A percentile compares a stretch with the other conserved stretches of the same genome.
These are phyloP conservation scores for Lingula anatina DNA, from an alignment of 2,888 invertebrate genomes.

Conservation along the genomic window DNA sequence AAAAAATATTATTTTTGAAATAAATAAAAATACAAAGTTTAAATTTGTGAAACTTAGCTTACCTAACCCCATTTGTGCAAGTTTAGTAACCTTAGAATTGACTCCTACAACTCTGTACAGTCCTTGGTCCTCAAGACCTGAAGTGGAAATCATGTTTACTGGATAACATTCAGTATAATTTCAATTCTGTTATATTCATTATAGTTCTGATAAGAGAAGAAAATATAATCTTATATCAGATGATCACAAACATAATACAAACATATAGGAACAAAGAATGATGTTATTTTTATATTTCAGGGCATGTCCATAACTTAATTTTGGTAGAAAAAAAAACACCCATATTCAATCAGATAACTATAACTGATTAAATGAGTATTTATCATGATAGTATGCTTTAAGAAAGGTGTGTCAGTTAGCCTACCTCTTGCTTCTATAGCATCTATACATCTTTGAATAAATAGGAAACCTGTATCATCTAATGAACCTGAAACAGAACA, in stretches of 20 bases:
- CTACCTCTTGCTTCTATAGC: constrained; percentile 76
- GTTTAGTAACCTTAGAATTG: constrained; percentile 84
- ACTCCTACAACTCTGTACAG: constrained; percentile 92
- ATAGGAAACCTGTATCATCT: constrained; percentile 86
- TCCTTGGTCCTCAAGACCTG: constrained; percentile 89
- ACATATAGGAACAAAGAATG: no score
- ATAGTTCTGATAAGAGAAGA: constrained; percentile 1
- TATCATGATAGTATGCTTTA: no score
- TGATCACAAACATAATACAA: no score
- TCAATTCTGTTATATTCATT: neutral
- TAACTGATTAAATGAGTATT: no score
- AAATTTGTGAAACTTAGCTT: no score
- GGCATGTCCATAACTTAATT: no score
- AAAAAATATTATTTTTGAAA: no score
- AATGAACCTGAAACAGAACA: constrained; percentile 55
- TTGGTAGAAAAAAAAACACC: neutral
- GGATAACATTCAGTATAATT: constrained; percentile 2
- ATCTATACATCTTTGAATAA: constrained; percentile 79
- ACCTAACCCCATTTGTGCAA: constrained; percentile 70
- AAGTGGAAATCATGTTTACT: constrained; percentile 9
- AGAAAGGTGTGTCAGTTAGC: constrained; percentile 10
- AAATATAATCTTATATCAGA: neutral
- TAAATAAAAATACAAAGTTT: neutral
- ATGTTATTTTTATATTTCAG: no score
- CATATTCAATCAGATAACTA: no score